These are phyloP conservation scores for Falcunculus frontatus DNA, from an alignment of 2,113 vertebrate species.

Conservation along the genomic window DNA sequence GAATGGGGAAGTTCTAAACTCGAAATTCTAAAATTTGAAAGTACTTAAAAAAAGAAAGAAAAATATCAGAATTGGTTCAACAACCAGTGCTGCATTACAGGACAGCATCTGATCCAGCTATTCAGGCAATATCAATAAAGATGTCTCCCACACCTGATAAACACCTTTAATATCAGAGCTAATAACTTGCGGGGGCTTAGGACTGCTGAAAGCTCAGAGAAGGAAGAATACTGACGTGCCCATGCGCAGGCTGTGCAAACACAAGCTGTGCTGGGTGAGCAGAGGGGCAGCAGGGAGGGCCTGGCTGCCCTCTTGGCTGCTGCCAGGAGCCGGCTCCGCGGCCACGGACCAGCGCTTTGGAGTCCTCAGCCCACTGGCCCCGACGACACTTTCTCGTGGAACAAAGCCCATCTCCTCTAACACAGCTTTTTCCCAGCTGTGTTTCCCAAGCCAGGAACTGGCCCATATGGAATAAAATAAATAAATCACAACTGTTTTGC, in stretches of 20 bases:
- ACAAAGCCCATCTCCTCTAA: not conserved
- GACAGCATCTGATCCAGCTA: not conserved
- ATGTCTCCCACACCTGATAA: not conserved
- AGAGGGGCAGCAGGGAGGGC: not conserved
- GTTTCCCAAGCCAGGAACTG: too few species aligned
- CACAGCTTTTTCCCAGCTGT: slow-evolving; percentile 17
- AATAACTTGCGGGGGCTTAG: not conserved
- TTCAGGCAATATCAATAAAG: not conserved
- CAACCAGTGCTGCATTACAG: not conserved
- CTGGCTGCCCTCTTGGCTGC: not conserved
- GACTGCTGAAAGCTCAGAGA: not conserved
- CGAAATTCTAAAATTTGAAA: not conserved
- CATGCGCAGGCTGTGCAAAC: not conserved
- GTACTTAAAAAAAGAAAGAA: not conserved
- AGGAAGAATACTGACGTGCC: not conserved
- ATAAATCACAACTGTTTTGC: slow-evolving; percentile 23
- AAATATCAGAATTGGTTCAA: not conserved
- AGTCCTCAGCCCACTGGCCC: not conserved
- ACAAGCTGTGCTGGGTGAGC: not conserved
- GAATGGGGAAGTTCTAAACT: not conserved
- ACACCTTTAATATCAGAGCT: not conserved
- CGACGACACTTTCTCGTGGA: not conserved
- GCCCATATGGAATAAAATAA: slow-evolving; percentile 31
- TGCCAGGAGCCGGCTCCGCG: rapidly evolving
- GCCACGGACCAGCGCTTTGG: rapidly evolving